These are phyloP conservation scores for Neodontobutis hainanensis DNA, from an alignment of 2,113 vertebrate genomes.

Conservation along the genomic window DNA sequence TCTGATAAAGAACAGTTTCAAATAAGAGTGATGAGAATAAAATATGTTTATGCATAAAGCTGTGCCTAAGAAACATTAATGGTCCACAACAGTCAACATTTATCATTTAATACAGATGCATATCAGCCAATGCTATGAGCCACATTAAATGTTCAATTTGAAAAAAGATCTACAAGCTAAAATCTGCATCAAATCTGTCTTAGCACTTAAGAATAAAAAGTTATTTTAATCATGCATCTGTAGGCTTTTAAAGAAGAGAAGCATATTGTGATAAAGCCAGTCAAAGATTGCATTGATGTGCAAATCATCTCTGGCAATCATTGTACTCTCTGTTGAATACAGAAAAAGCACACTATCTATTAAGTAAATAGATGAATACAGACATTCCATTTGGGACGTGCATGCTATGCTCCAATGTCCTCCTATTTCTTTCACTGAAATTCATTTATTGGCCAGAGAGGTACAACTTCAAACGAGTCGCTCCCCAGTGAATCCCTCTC, in stretches of 20 bases:
- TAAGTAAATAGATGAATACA: conserved; percentile 62
- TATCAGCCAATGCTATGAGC: conserved; percentile 2
- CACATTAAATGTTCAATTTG: background rate
- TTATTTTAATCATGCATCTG: conserved; percentile 38
- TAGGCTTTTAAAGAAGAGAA: conserved; percentile 33
- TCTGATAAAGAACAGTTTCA: background rate
- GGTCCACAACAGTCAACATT: background rate
- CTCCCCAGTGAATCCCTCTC: conserved; percentile 55
- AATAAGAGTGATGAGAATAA: background rate
- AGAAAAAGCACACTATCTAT: conserved; percentile 42
- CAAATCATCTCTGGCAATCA: conserved; percentile 46
- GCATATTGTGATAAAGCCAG: conserved; percentile 39
- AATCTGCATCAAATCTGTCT: conserved; percentile 13
- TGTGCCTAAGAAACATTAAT: background rate
- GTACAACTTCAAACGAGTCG: conserved; percentile 64
- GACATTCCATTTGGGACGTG: conserved; percentile 23
- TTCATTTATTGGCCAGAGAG: conserved; percentile 43
- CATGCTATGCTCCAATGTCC: conserved; percentile 48
- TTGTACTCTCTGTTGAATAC: conserved; percentile 22
- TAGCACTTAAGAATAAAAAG: conserved; percentile 18
- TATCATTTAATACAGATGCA: background rate
- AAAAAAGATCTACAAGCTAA: background rate
- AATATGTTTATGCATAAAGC: background rate
- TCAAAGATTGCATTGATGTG: conserved; percentile 54
- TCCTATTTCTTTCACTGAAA: conserved; percentile 62